Evolutionary conservation across 64 coral and sea anemone species (phyloP).

Genomic region (Porites australiensis): DNA sequence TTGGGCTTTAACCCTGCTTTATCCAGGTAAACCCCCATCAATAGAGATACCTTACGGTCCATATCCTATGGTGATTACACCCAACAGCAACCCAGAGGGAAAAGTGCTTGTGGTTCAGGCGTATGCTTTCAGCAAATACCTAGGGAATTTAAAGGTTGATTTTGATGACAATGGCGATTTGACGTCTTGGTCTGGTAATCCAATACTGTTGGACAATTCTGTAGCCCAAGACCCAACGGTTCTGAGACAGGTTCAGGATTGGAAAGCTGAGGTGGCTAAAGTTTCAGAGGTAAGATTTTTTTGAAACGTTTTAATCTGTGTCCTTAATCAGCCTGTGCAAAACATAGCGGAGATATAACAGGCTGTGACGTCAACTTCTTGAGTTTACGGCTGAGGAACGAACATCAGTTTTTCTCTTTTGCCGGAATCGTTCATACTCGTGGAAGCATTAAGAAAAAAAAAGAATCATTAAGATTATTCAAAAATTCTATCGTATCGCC

Average conservation of each 20-base stretch:
- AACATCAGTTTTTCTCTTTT: no score
- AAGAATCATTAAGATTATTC: no score
- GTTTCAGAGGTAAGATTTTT: conserved; percentile 7
- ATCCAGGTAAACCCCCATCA: conserved; percentile 45
- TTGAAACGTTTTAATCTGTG: no score
- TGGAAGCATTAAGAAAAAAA: no score
- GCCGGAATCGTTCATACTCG: no score
- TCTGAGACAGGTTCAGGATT: conserved; percentile 1
- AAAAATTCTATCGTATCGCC: no score
- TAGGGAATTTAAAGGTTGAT: conserved; percentile 73
- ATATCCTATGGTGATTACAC: conserved; percentile 79
- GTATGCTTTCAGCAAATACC: conserved; percentile 74
- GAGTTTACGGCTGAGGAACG: no score
- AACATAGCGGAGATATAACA: no score
- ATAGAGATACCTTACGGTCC: conserved; percentile 71
- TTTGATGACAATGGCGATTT: conserved; percentile 77
- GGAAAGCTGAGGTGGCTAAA: conserved; percentile 37
- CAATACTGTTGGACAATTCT: conserved; percentile 72
- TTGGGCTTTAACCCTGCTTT: neutral
- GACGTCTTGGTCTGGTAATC: conserved; percentile 81
- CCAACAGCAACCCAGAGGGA: conserved; percentile 6
- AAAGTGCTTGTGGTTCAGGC: conserved; percentile 83
- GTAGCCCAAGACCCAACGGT: conserved; percentile 38
- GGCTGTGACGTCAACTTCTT: no score
- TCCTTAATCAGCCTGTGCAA: no score